Evolutionary conservation across 2,797 vertebrate species (phyloP), one percentile per base, ranked within the genome.

Genomic region (Okamejei kenojei): DNA sequence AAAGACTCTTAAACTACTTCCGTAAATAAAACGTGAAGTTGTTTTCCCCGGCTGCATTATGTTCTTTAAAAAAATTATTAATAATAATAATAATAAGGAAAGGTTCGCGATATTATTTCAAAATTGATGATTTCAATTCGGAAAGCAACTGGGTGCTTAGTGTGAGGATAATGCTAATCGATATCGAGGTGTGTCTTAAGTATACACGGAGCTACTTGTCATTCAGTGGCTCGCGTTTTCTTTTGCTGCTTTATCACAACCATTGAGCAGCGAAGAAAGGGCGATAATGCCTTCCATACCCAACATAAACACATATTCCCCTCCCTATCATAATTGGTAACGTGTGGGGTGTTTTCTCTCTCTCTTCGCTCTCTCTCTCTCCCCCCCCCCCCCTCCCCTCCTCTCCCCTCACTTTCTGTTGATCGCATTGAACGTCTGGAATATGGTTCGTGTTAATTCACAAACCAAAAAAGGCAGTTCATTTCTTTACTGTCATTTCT

Each of bases 131-230:
- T n/a, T 88, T 58, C n/a, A 19, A n/a, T 65, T n/a, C 84, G 32
- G 26, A 88, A 88, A 32, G 58, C 58, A 26, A 61, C 23, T 86
- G 82, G 82, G 82, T 45, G 45, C n/a, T 32, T 65, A 19, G 65
- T 61, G 58, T 32, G 29, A 19, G 65, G 61, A 65, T 65, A 11
- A 65, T n/a, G 19, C 61, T 65, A 10, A 88, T 88, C 84, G 65
- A 88, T 88, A 88, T 7, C 65, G 84, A 65, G 29, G 84, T 65
- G 84, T 88, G 84, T 58, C 82, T 86, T 65, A 65, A 61, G 82
- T 86, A 63, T 88, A 73, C n/a, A 73, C n/a, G 58, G 26, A 65
- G 84, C 32, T 65, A 86, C 63, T 63, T 65, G 63, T 61, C 82
- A 86, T 26, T 86, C 84, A 32, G 61, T 32, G 84, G 61, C 13